These are phyloP conservation scores for Merops nubicus DNA, from an alignment of 2,113 vertebrate species.

Conservation along the genomic window DNA sequence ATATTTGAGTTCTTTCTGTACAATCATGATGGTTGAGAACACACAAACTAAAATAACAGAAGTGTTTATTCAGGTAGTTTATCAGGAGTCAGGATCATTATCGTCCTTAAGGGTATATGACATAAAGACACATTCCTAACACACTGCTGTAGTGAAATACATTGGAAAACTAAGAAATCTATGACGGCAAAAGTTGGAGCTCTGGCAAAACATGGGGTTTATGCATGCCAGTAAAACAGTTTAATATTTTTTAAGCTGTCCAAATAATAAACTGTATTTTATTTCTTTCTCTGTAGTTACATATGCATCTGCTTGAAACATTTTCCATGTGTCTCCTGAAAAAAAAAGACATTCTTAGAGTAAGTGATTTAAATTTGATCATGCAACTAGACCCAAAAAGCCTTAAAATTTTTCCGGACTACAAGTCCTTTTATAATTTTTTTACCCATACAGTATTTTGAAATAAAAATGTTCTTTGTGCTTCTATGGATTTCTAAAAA, in stretches of 20 bases:
- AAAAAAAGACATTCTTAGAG: background rate
- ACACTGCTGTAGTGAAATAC: background rate
- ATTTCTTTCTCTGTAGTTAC: background rate
- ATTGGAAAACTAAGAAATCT: background rate
- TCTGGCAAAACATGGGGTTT: background rate
- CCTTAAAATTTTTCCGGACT: background rate
- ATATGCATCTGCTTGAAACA: background rate
- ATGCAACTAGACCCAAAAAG: background rate
- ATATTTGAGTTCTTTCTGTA: background rate
- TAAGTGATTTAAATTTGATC: background rate
- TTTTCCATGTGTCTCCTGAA: background rate
- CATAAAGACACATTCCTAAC: background rate
- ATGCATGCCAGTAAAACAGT: background rate
- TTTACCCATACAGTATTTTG: background rate
- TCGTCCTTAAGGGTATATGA: background rate
- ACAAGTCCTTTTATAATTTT: background rate
- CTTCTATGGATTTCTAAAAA: background rate
- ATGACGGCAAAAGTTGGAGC: background rate
- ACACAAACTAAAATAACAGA: background rate
- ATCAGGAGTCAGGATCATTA: background rate
- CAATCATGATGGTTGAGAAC: background rate
- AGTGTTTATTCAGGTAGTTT: background rate
- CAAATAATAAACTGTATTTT: background rate
- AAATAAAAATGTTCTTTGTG: accelerated
- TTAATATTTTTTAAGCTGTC: background rate